Conservation (phyloP, 2,113 vertebrate species). For the Otolemur garnettii region DNA sequence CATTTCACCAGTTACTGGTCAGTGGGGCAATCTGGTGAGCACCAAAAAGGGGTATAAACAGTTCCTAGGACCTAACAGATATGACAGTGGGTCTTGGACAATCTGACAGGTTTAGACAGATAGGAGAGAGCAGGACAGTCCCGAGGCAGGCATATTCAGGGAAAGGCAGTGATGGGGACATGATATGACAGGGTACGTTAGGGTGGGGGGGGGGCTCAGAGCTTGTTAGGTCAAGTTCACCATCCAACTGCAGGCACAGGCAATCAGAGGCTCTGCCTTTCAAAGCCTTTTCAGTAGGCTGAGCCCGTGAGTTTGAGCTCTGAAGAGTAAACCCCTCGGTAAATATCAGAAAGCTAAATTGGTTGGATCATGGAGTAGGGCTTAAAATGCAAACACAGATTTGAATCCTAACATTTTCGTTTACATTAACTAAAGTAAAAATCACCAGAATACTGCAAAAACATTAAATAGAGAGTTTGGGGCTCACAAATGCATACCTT, state of each 20-base stretch:
- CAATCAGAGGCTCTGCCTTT: not conserved
- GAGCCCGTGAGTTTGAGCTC: not conserved
- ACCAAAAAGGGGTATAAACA: not conserved
- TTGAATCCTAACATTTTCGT: not conserved
- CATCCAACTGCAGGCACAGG: not conserved
- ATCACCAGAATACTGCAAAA: not conserved
- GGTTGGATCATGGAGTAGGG: not conserved
- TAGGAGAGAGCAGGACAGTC: not conserved
- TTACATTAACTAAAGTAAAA: not conserved
- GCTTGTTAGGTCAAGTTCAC: not conserved
- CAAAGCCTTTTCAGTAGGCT: not conserved
- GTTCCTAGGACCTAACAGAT: not conserved
- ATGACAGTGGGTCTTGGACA: not conserved
- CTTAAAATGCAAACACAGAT: not conserved
- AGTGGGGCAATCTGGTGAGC: not conserved
- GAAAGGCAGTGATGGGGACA: not conserved
- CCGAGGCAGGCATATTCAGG: not conserved
- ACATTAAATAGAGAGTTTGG: not conserved
- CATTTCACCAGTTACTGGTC: not conserved
- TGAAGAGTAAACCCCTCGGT: not conserved
- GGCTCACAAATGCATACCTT: constrained; percentile 89
- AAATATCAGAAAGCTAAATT: not conserved
- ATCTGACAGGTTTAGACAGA: not conserved
- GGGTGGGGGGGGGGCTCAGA: not conserved
- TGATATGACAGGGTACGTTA: not conserved